Base-by-base conservation (phyloP, 2,797 vertebrate species). In the Hemibagrus guttatus region DNA sequence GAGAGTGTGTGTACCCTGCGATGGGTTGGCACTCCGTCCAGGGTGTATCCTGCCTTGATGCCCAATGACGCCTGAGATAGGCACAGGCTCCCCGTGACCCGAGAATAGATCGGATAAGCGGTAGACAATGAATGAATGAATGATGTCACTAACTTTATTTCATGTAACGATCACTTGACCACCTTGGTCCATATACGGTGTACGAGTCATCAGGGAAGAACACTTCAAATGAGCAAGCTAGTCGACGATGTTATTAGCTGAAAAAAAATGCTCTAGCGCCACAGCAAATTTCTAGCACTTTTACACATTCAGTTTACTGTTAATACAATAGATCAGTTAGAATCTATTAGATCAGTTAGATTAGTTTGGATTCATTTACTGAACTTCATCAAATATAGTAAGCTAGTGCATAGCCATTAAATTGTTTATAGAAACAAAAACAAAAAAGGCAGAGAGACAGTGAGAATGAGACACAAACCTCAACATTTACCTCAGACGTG, bases 401-500 rank as follows among this genome's bases (percentile, higher is more conserved):
- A 3, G 0, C 9, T 39, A 39, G 39, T 26, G 49, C 42, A 28
- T 64, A 19, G 42, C 39, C 3, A 64, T 49, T 49, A 35, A 23
- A 13, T 23, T 9, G 5, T 59, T 59, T 80, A 28, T 16, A 81
- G 80, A 31, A 81, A 28, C 42, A 16, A 64, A 81, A n/a, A n/a
- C n/a, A n/a, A 6, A 81, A 28, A 81, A 81, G 4, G 28, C 8
- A 23, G 9, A 21, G 9, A 4, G 12, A 8, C 72, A 1, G 14
- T 26, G 21, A 16, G 19, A 80, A 39, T 28, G 12, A 23, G 35
- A 26, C 78, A 13, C 17, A 59, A 80, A 80, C 54, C 6, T 23
- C 19, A 49, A 64, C 61, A 66, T 49, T 81, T n/a, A 81, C 80
- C 16, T 81, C 61, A 64, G 80, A n/a, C 31, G 7, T 49, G 39